A percentile compares a stretch with the other conserved stretches of the same genome.
These are phyloP conservation scores for Cynaeus angustus DNA, from an alignment of 2,888 invertebrate genomes.

Conservation along the genomic window DNA sequence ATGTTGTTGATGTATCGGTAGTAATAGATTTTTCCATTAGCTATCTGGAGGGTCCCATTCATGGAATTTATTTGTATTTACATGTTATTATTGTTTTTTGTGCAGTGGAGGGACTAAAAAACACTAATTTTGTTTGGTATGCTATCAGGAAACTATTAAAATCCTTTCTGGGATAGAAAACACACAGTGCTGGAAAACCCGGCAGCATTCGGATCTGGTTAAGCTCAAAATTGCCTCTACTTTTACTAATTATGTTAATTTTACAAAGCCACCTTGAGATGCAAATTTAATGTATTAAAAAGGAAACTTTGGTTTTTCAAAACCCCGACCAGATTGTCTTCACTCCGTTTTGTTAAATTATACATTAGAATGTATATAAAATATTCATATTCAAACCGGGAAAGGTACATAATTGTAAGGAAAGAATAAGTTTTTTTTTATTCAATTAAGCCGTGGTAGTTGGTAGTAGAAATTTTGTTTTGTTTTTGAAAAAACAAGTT, in stretches of 20 bases:
- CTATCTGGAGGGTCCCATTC: too few relatives aligned
- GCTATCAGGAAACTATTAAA: neutral
- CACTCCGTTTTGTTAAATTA: constrained; percentile 1
- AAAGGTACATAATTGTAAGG: neutral
- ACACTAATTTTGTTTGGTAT: neutral
- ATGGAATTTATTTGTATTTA: too few relatives aligned
- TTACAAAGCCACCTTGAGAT: neutral
- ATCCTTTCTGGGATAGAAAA: neutral
- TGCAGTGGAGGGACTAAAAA: neutral
- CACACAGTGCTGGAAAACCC: neutral
- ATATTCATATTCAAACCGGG: neutral
- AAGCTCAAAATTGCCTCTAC: too few relatives aligned
- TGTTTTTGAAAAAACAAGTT: too few relatives aligned
- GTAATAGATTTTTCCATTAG: constrained; percentile 17
- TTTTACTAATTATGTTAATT: too few relatives aligned
- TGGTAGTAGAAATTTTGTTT: too few relatives aligned
- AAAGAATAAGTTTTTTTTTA: neutral
- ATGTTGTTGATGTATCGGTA: constrained; percentile 14
- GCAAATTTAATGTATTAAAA: neutral
- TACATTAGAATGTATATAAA: neutral
- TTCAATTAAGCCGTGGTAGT: too few relatives aligned
- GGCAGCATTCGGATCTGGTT: too few relatives aligned
- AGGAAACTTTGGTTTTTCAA: neutral
- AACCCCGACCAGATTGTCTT: neutral
- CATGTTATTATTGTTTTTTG: constrained; percentile 26